Conservation (phyloP, 1,140 invertebrate genomes). For the Scaptodrosophila lebanonensis region DNA sequence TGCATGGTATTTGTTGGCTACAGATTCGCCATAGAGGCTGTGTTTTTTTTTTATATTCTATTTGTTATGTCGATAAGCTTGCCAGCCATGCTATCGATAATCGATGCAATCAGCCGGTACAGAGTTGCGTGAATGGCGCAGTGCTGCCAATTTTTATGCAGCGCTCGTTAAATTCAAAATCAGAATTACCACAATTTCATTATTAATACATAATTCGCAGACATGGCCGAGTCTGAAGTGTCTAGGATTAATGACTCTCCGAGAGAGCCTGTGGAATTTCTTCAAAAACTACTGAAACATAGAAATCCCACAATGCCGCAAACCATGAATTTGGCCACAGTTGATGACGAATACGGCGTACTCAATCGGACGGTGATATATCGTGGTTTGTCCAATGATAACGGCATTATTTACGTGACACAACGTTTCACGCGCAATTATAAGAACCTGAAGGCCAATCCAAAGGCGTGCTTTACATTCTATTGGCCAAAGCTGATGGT, state of each 20-base stretch:
- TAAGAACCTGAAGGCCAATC: conserved; percentile 51
- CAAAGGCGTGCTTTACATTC: conserved; percentile 43
- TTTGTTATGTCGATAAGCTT: conserved; percentile 5
- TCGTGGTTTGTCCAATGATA: conserved; percentile 47
- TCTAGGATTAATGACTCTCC: too few relatives aligned
- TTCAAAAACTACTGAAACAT: conserved; percentile 37
- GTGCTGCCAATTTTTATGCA: conserved; percentile 14
- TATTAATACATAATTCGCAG: conserved; percentile 21
- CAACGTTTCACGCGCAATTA: conserved; percentile 61
- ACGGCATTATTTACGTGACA: conserved; percentile 56
- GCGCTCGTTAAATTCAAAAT: conserved; percentile 2
- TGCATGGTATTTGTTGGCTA: too few relatives aligned
- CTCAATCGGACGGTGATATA: conserved; percentile 64
- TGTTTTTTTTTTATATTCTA: too few relatives aligned
- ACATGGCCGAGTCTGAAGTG: too few relatives aligned
- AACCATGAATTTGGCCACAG: conserved; percentile 63
- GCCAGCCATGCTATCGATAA: conserved; percentile 3
- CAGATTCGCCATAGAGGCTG: too few relatives aligned
- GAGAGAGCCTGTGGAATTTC: conserved; percentile 41
- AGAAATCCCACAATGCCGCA: background rate
- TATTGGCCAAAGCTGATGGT: conserved; percentile 28
- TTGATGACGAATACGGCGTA: conserved; percentile 56
- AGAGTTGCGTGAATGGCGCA: background rate
- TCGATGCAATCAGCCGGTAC: background rate
- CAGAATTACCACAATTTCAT: background rate